A percentile compares a stretch with the other conserved stretches of the same genome.
phyloP scores from a whole-genome alignment of 2,888 invertebrate genomes.

The Papilio demoleus region DNA sequence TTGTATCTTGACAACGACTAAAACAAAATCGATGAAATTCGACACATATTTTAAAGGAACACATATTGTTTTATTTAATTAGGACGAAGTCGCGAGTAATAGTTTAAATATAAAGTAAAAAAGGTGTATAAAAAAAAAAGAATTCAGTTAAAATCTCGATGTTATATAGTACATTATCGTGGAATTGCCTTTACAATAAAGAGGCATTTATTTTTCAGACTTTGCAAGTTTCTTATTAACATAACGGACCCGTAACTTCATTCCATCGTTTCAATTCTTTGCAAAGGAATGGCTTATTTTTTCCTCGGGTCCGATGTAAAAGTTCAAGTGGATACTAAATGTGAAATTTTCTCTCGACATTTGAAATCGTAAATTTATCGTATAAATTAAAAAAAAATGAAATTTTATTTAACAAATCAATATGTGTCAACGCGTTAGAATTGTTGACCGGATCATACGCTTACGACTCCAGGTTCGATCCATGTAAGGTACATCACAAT shows the following conservation, averaged over 20 bases:
- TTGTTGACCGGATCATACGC: no score
- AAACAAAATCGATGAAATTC: no score
- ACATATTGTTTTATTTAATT: no score
- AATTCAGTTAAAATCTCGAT: neutral
- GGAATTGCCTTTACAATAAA: slow-evolving; percentile 18
- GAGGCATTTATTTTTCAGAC: slow-evolving; percentile 22
- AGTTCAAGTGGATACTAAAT: slow-evolving; percentile 21
- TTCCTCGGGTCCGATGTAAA: slow-evolving; percentile 14
- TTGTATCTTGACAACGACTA: no score
- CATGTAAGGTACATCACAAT: no score
- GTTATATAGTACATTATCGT: neutral
- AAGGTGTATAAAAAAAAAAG: neutral
- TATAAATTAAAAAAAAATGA: no score
- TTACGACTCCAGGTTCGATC: no score
- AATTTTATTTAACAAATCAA: no score
- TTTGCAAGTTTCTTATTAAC: slow-evolving; percentile 31
- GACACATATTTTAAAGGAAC: no score
- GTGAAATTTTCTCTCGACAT: slow-evolving; percentile 5
- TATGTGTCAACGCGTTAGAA: no score
- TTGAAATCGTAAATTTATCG: slow-evolving; percentile 16
- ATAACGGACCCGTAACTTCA: slow-evolving; percentile 26
- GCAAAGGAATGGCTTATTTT: slow-evolving; percentile 22
- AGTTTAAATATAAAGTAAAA: neutral
- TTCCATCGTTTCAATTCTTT: slow-evolving; percentile 23
- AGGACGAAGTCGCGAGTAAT: no score